These are phyloP conservation scores for Plotosus lineatus DNA, from an alignment of 2,113 vertebrate genomes.

Conservation along the genomic window DNA sequence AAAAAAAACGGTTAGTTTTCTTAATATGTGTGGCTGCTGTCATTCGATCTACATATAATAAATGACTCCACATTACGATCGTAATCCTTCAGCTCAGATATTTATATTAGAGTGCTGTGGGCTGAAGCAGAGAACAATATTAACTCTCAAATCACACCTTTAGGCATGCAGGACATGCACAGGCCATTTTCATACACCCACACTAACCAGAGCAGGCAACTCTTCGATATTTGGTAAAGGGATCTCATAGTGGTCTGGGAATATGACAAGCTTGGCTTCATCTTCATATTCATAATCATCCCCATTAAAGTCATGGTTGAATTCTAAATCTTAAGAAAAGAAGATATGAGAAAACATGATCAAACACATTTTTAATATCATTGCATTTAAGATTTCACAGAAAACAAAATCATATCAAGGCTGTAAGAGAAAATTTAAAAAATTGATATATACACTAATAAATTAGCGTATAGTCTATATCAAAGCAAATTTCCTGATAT, in stretches of 20 bases:
- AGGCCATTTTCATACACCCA: conserved; percentile 59
- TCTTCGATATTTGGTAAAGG: conserved; percentile 98
- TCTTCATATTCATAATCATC: conserved; percentile 97
- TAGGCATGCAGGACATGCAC: conserved; percentile 51
- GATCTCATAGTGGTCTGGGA: conserved; percentile 99
- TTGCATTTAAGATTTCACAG: background rate
- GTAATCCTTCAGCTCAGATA: background rate
- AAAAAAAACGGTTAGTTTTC: background rate
- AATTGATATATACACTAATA: background rate
- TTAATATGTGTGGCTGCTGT: background rate
- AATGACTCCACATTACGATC: background rate
- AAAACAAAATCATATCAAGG: background rate
- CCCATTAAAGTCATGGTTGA: conserved; percentile 86
- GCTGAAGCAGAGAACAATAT: conserved; percentile 20
- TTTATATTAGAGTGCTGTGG: background rate
- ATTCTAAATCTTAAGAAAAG: conserved; percentile 88
- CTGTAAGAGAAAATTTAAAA: background rate
- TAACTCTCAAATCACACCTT: conserved; percentile 40
- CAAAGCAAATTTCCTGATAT: background rate
- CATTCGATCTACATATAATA: conserved; percentile 5
- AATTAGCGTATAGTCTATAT: background rate
- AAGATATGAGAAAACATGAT: conserved; percentile 52
- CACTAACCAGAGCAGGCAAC: conserved; percentile 96
- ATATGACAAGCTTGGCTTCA: conserved; percentile 96
- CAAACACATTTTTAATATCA: background rate